Evolutionary conservation across 2,888 invertebrate species (phyloP).

Genomic region (Dromius quadrimaculatus): DNA sequence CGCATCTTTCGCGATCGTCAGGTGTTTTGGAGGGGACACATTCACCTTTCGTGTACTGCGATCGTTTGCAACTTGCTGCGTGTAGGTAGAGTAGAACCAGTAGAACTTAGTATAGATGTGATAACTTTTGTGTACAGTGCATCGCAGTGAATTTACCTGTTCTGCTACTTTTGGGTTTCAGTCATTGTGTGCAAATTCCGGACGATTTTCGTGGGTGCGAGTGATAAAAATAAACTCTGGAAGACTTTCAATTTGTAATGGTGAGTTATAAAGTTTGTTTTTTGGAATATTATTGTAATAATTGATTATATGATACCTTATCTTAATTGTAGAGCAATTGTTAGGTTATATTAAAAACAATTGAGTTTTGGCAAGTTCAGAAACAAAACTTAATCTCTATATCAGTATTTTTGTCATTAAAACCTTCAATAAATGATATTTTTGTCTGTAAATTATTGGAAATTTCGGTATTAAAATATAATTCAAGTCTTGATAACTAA

Average conservation of each 20-base stretch:
- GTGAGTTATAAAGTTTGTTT: not conserved
- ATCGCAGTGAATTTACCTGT: not conserved
- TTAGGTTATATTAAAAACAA: too few relatives aligned
- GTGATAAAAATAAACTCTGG: not conserved
- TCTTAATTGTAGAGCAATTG: too few relatives aligned
- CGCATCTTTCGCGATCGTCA: not conserved
- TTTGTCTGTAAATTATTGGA: too few relatives aligned
- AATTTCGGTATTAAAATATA: too few relatives aligned
- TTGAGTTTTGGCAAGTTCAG: too few relatives aligned
- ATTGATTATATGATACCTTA: too few relatives aligned
- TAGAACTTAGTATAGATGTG: not conserved
- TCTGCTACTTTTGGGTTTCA: not conserved
- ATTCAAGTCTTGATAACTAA: too few relatives aligned
- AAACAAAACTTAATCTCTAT: too few relatives aligned
- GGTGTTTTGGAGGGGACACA: not conserved
- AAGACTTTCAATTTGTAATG: not conserved
- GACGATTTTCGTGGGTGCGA: not conserved
- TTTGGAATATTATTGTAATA: too few relatives aligned
- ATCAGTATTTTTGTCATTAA: too few relatives aligned
- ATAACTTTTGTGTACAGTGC: not conserved
- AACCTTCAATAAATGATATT: too few relatives aligned
- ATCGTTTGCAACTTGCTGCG: not conserved
- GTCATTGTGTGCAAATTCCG: not conserved
- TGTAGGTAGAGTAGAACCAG: not conserved
- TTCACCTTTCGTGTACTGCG: not conserved